Percentiles rank a stretch among this genome's conserved stretches.
Conservation (phyloP, 2,113 vertebrate genomes). For the Cephalophus harveyi region DNA sequence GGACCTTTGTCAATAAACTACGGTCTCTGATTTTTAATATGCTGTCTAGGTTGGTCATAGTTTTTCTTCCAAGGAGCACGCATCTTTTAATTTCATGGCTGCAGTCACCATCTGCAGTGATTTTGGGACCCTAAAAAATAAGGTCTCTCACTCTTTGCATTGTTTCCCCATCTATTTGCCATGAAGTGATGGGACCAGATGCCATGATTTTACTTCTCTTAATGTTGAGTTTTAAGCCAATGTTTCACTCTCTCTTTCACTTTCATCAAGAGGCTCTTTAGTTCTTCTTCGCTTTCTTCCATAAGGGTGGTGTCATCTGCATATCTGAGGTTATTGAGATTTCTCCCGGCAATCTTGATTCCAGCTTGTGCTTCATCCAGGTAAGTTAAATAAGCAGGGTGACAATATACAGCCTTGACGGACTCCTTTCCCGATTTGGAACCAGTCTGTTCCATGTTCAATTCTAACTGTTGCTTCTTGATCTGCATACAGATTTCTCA, state of each 20-base stretch:
- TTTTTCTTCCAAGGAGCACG: neutral
- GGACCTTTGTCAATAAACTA: neutral
- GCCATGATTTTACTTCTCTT: neutral
- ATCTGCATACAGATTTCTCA: neutral
- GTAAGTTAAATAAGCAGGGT: neutral
- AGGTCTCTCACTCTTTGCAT: neutral
- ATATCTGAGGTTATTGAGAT: neutral
- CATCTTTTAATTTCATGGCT: neutral
- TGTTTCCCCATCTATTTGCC: neutral
- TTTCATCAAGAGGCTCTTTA: neutral
- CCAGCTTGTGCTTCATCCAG: neutral
- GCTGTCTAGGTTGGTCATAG: neutral
- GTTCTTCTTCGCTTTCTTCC: neutral
- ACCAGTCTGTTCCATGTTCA: neutral
- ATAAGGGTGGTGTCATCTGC: neutral
- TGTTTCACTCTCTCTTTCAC: neutral
- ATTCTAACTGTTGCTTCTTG: neutral
- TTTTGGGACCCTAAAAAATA: neutral
- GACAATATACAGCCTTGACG: neutral
- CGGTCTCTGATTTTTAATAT: neutral
- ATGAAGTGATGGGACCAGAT: neutral
- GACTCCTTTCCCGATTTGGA: neutral
- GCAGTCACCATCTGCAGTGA: neutral
- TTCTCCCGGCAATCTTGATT: neutral
- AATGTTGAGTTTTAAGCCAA: neutral